Conservation (phyloP, 2,888 invertebrate genomes). For the Phengaris arion region DNA sequence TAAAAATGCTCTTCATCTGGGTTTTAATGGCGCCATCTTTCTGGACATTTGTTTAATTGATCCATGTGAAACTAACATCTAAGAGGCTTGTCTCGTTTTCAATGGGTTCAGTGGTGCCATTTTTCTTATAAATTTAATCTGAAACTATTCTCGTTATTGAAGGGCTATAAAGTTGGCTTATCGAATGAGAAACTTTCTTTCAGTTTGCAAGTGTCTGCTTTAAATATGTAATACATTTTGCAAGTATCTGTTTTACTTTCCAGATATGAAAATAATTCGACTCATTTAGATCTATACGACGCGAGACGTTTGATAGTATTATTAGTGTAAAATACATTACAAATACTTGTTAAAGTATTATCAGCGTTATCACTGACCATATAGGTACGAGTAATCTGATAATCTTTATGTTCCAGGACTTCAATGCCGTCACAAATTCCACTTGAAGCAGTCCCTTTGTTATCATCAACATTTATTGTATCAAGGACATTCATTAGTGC, state of each 20-base stretch:
- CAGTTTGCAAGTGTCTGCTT: too few relatives aligned
- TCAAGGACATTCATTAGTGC: conserved; percentile 12
- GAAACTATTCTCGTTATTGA: too few relatives aligned
- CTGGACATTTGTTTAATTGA: neutral
- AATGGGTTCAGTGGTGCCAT: neutral
- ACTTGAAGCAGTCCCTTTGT: neutral
- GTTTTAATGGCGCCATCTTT: neutral
- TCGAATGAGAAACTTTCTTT: neutral
- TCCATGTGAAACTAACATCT: neutral
- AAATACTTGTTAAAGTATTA: neutral
- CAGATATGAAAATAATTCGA: neutral
- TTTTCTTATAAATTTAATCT: neutral
- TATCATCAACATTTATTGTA: conserved; percentile 12
- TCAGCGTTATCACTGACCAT: conserved; percentile 8
- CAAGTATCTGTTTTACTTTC: neutral
- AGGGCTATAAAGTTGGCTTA: neutral
- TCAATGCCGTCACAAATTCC: conserved; percentile 19
- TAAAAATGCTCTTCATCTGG: conserved; percentile 10
- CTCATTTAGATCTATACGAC: neutral
- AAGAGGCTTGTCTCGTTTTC: neutral
- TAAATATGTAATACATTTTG: neutral
- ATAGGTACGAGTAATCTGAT: conserved; percentile 13
- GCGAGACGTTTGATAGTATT: neutral
- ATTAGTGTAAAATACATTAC: conserved; percentile 5
- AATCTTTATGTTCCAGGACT: conserved; percentile 3